Evolutionary conservation across 2,797 vertebrate genomes (phyloP), one percentile per base, ranked within the genome.

Genomic region (Psittacula echo): DNA sequence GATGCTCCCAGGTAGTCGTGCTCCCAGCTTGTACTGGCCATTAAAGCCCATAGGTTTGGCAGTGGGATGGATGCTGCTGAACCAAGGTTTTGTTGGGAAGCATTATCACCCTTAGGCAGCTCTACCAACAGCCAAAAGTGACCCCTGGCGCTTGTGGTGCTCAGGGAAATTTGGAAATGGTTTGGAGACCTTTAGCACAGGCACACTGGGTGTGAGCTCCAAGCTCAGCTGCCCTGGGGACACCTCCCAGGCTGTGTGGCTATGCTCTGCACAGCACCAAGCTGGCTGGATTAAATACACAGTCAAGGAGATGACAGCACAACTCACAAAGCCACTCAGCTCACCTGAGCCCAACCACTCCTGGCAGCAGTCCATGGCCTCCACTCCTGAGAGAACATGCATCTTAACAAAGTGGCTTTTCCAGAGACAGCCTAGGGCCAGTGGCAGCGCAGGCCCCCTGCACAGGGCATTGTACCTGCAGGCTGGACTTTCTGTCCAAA

Each of bases 301-400:
- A 2, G 41, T 26, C 8, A 6, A 41, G 71, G 66, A 82, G 41
- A 44, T 4, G 45, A 22, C 5, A 16, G 32, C 15, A 26, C 56
- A 70, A 17, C 29, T 65, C 64, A 50, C 24, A 56, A 22, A 79
- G 64, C 72, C 78, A 32, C 53, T 39, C 66, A 32, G 22, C 39
- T 61, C 84, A 54, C 56, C 6, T 5, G 37, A 32, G 23, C 27
- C 56, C 26, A 83, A 3, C 42, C 8, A 5, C 64, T 53, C 61
- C 45, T 47, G 44, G 27, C 16, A 41, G n/a, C 0, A 3, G 24
- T n/a, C 41, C 1, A 2, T 3, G 26, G 29, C 44, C 42, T 44
- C 50, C 0, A 0, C 45, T 68, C 42, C 14, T 37, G 0, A 2
- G 32, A 30, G 27, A 47, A 5, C 34, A 60, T 1, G 2, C 11